A percentile compares a stretch with the other conserved stretches of the same genome.
Conservation (phyloP, 30 jellyfish, hydroid and myxozoan genomes). For the Aurelia sp. region DNA sequence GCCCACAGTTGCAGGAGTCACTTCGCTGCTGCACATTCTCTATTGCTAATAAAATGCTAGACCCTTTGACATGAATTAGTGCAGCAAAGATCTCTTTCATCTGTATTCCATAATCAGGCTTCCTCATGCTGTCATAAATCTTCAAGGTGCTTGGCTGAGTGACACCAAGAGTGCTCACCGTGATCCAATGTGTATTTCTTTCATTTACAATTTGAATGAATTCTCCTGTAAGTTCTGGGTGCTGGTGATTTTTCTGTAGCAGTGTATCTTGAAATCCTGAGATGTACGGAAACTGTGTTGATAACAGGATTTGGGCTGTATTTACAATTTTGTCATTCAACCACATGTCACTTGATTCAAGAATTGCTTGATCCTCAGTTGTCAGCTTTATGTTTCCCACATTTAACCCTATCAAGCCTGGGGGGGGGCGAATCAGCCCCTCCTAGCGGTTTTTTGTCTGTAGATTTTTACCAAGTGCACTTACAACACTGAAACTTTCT, state of each 20-base stretch:
- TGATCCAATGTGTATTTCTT: background rate
- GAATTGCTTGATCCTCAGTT: too few relatives aligned
- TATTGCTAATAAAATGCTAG: background rate
- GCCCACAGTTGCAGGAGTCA: slow-evolving; percentile 17
- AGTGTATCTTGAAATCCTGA: background rate
- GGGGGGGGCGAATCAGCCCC: too few relatives aligned
- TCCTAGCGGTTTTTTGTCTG: too few relatives aligned
- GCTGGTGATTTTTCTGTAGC: background rate
- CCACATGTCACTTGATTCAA: background rate
- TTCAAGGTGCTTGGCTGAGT: background rate
- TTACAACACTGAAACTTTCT: too few relatives aligned
- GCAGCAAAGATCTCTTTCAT: background rate
- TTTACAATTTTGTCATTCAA: background rate
- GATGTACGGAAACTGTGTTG: background rate
- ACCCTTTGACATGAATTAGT: background rate
- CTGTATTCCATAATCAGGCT: background rate
- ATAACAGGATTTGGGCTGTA: background rate
- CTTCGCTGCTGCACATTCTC: slow-evolving; percentile 12
- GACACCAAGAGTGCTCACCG: background rate
- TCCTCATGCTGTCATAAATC: background rate
- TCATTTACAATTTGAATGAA: background rate
- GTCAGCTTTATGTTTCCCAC: too few relatives aligned
- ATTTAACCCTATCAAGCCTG: too few relatives aligned
- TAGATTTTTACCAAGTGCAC: too few relatives aligned
- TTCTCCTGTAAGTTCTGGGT: background rate